phyloP scores from a whole-genome alignment of 1,140 invertebrate species.

The Aradophagus sp. region DNA sequence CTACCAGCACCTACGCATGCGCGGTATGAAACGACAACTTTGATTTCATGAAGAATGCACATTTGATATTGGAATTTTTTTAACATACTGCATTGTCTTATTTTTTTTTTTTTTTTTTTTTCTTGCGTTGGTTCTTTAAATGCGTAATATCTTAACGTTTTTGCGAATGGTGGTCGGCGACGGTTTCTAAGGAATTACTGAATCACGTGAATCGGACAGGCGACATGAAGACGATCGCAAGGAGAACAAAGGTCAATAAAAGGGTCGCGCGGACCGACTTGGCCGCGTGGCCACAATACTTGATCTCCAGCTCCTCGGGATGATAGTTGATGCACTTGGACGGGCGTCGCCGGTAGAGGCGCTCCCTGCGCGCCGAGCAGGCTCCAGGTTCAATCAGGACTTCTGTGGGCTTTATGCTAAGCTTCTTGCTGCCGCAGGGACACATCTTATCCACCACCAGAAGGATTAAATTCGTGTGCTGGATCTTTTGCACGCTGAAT shows the following conservation, averaged over 20 bases:
- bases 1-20: slow-evolving; percentile 58
- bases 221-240: slow-evolving; percentile 46
- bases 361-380: slow-evolving; percentile 76
- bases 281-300: slow-evolving; percentile 78
- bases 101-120: too few species aligned
- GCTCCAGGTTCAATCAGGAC: slow-evolving; percentile 72
- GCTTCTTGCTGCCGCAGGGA: slow-evolving; percentile 88
- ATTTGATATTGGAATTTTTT: slow-evolving; percentile 13
- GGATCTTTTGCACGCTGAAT: slow-evolving; percentile 94
- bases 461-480: slow-evolving; percentile 91
- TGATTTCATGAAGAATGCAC: slow-evolving; percentile 12
- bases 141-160: slow-evolving; percentile 15
- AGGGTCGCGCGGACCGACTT: slow-evolving; percentile 33
- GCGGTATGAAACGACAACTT: slow-evolving; percentile 23
- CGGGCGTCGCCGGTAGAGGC: slow-evolving; percentile 81
- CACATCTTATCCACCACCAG: slow-evolving; percentile 92
- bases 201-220: slow-evolving; percentile 64
- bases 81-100: slow-evolving; percentile 1
- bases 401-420: slow-evolving; percentile 87
- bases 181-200: slow-evolving; percentile 18
- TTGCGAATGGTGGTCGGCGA: slow-evolving; percentile 29
- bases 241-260: slow-evolving; percentile 42
- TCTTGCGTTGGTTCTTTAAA: not conserved
- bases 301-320: slow-evolving; percentile 87
- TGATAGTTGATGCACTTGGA: slow-evolving; percentile 91